These are phyloP conservation scores for Melanogrammus aeglefinus DNA, from an alignment of 2,797 vertebrate genomes.

Conservation along the genomic window DNA sequence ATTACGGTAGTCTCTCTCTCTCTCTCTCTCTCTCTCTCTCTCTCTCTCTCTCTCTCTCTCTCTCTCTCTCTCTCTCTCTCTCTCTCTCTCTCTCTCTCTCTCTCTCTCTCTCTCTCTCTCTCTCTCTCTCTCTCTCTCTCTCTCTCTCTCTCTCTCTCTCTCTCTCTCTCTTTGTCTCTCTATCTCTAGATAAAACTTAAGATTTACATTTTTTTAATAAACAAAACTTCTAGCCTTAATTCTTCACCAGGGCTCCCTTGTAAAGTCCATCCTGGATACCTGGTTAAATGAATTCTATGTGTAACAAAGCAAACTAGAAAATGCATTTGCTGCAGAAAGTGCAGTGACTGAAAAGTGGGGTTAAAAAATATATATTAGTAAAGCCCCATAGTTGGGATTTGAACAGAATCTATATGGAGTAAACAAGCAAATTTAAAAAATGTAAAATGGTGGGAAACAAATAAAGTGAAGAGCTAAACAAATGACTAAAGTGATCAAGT, in stretches of 20 bases:
- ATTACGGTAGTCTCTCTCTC: background rate
- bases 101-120: slow-evolving; percentile 2
- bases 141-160: background rate
- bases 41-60: background rate
- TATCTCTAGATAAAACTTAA: background rate
- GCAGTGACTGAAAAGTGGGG: no score
- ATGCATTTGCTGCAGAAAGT: no score
- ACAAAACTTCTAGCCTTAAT: background rate
- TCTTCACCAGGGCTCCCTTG: background rate
- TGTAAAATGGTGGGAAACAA: no score
- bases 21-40: background rate
- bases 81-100: background rate
- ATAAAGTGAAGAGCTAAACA: no score
- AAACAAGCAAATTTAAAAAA: no score
- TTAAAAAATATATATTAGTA: no score
- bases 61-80: background rate
- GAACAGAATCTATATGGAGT: no score
- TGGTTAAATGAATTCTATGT: background rate
- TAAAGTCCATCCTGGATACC: background rate
- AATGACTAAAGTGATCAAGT: no score
- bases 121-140: background rate
- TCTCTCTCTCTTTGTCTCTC: no score
- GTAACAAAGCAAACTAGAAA: background rate
- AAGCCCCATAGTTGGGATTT: no score
- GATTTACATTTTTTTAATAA: background rate